Conservation (phyloP, 2,888 invertebrate species). For the Camptogramma bilineatum region DNA sequence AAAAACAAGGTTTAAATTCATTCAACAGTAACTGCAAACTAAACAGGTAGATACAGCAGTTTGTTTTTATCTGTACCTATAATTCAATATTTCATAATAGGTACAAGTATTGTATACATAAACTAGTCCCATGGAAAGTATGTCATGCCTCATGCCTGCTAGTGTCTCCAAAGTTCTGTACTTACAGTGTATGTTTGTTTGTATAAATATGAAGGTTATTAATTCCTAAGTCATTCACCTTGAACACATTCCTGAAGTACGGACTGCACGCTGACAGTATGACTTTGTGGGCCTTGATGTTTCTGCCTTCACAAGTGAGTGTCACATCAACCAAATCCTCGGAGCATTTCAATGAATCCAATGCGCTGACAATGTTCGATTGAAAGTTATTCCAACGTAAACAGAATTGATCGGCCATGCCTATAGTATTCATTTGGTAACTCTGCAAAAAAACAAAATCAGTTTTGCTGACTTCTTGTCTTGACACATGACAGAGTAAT, state of each 20-base stretch:
- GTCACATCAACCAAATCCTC: conserved; percentile 91
- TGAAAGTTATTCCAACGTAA: conserved; percentile 91
- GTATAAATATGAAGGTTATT: conserved; percentile 77
- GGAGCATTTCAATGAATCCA: conserved; percentile 88
- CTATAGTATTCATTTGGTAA: conserved; percentile 62
- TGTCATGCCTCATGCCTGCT: conserved; percentile 43
- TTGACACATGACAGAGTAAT: conserved; percentile 57
- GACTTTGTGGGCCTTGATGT: conserved; percentile 90
- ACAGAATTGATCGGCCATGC: conserved; percentile 89
- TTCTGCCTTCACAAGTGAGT: conserved; percentile 89
- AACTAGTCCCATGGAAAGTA: conserved; percentile 35
- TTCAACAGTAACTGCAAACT: background rate
- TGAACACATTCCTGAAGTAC: conserved; percentile 90
- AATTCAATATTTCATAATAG: background rate
- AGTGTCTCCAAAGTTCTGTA: conserved; percentile 40
- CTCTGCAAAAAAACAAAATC: conserved; percentile 64
- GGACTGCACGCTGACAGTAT: conserved; percentile 91
- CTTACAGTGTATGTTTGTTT: conserved; percentile 52
- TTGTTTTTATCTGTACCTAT: background rate
- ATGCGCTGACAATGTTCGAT: conserved; percentile 88
- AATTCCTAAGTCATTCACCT: conserved; percentile 86
- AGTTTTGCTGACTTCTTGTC: conserved; percentile 50
- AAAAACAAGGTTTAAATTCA: background rate
- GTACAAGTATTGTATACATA: conserved; percentile 6
- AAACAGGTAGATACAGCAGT: background rate